phyloP scores from a whole-genome alignment of 1,140 invertebrate genomes.

The Drosophila fuyamai region DNA sequence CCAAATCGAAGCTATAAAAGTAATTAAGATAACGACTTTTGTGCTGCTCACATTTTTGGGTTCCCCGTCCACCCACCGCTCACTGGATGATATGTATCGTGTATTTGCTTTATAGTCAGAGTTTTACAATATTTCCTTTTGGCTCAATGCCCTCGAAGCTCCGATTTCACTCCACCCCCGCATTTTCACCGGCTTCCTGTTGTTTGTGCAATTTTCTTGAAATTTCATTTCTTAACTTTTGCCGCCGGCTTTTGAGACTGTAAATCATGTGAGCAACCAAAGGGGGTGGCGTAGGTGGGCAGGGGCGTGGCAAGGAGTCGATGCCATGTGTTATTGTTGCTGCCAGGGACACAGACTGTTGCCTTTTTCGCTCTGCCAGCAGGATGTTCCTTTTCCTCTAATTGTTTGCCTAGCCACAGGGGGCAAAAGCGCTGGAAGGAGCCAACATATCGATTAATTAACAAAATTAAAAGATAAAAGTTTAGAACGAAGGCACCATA shows the following conservation, averaged over 20 bases:
- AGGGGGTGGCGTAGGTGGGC: not conserved
- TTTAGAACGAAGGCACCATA: conserved; percentile 37
- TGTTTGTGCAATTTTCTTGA: conserved; percentile 81
- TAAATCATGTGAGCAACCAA: conserved; percentile 69
- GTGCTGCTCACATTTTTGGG: conserved; percentile 55
- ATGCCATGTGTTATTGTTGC: conserved; percentile 61
- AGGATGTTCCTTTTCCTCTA: conserved; percentile 61
- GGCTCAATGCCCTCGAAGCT: conserved; percentile 40
- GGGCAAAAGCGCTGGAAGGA: conserved; percentile 12
- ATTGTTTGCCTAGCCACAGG: conserved; percentile 70
- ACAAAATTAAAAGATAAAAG: conserved; percentile 77
- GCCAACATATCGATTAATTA: conserved; percentile 74
- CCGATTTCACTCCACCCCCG: conserved; percentile 6
- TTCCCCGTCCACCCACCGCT: not conserved
- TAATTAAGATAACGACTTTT: conserved; percentile 83
- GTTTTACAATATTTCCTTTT: conserved; percentile 77
- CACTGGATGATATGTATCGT: conserved; percentile 69
- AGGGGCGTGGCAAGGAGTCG: conserved; percentile 6
- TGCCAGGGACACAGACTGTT: conserved; percentile 22
- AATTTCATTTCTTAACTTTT: conserved; percentile 83
- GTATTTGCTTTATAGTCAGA: conserved; percentile 77
- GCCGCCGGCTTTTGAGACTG: conserved; percentile 67
- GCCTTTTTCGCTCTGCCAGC: conserved; percentile 24
- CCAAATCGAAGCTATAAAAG: conserved; percentile 81
- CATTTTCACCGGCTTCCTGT: conserved; percentile 58